phyloP scores from a whole-genome alignment of 2,113 vertebrate genomes.

The Dicentrarchus labrax region DNA sequence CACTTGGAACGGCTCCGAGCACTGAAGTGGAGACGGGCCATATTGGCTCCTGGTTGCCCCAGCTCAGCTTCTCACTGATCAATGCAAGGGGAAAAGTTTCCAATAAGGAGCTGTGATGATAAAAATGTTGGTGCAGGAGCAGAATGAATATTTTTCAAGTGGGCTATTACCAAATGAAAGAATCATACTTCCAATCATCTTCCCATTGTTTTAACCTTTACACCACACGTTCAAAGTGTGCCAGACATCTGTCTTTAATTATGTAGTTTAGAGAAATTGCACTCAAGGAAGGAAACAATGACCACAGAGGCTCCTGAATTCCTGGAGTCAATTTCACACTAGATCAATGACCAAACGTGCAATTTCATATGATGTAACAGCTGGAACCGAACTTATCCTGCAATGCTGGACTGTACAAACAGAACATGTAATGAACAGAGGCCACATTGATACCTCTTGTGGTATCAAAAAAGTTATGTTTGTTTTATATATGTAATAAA shows the following conservation, averaged over 20 bases:
- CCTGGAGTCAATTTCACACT: constrained; percentile 34
- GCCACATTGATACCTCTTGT: background rate
- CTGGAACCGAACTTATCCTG: constrained; percentile 6
- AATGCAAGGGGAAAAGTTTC: constrained; percentile 14
- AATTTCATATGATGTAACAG: constrained; percentile 15
- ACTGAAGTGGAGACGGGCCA: constrained; percentile 67
- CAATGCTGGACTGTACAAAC: background rate
- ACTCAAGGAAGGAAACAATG: constrained; percentile 26
- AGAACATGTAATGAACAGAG: background rate
- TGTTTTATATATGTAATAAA: background rate
- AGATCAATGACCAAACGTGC: constrained; percentile 35
- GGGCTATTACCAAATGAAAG: constrained; percentile 11
- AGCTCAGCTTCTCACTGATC: constrained; percentile 69
- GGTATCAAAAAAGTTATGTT: background rate
- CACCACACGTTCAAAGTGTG: background rate
- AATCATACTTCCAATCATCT: background rate
- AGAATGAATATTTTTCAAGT: constrained; percentile 33
- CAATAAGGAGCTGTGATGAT: background rate
- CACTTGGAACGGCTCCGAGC: constrained; percentile 67
- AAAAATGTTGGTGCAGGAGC: background rate
- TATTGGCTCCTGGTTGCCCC: constrained; percentile 80
- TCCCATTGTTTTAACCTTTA: constrained; percentile 1
- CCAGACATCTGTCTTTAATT: constrained; percentile 51
- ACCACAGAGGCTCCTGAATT: constrained; percentile 46
- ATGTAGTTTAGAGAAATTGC: constrained; percentile 10